Base-by-base conservation (phyloP, 2,888 invertebrate species). In the Alloscopus bannaensis region DNA sequence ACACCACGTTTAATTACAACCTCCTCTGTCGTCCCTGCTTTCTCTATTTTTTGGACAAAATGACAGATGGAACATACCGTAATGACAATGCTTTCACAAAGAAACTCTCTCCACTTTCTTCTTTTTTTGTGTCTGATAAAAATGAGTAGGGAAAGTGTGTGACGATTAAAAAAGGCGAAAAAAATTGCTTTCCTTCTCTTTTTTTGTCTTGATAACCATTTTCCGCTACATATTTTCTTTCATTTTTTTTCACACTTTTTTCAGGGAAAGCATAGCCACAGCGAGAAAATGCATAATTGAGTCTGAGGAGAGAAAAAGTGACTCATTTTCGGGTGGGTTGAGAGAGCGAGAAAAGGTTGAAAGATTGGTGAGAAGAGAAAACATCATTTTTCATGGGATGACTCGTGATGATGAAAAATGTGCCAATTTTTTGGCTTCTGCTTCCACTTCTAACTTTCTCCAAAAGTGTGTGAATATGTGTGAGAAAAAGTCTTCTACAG, bases 371-470 rank as follows among this genome's bases (percentile, higher is more conserved):
- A 40, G 40, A 8, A 29, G 20, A 29, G 29, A n/a, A 57, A 28
- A 28, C 29, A 29, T 31, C 20, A 29, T 59, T 59, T 29, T 59
- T 59, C 31, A 29, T 29, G 59, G 59, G 31, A 59, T 29, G 31
- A 59, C 59, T 29, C 59, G 31, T 59, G 59, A 4, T 55, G 28
- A 59, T 59, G 31, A 62, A 62, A 62, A 28, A 62, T 62, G 62
- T 62, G 62, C 62, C 62, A 62, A 62, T 62, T 62, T 40, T n/a
- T 62, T 62, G 22, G 13, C 62, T 62, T 62, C 16, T 59, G 31
- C 59, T 18, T 29, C 31, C 31, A 16, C n/a, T 52, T 22, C 24
- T 52, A 3, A 45, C 18, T 45, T 45, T 45, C 18, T 45, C 3
- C 18, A 45, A 16, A 36, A 13, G 36, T 6, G n/a, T n/a, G n/a